Base-by-base conservation (phyloP, 2,797 vertebrate species). In the Cyprinella venusta region DNA sequence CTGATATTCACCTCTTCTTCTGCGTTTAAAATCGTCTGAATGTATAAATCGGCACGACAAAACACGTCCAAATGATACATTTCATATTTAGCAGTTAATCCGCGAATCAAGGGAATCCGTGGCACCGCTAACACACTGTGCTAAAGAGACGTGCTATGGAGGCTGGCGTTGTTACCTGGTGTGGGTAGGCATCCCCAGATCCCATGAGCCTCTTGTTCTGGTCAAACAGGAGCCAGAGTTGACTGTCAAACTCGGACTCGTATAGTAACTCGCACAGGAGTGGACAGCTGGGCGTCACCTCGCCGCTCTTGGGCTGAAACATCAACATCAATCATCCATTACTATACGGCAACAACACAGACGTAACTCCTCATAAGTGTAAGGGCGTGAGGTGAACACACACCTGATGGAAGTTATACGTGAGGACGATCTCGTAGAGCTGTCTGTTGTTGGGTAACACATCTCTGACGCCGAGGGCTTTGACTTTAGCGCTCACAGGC, bases 231-330 rank as follows among this genome's bases (percentile, higher is more conserved):
- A 99, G 97, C 98, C 98, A 99, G 1, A 99, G 94, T 50, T 99
- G 98, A 92, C 97, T 98, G 93, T 99, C 98, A 90, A 96, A 99
- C 93, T 99, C 98, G 1, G 98, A 99, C 91, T 99, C 98, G 0
- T 99, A 99, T 6, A 99, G 87, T 70, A 99, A 90, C 90, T 99
- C 98, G 92, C 97, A 99, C 76, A 99, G 95, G 85, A 97, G 92
- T 0, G 98, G 98, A 86, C 98, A 99, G 91, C 98, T 99, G 77
- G 98, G 97, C 30, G 97, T 99, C 72, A 99, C 96, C 90, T 99
- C 98, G 30, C 98, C 98, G 87, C 95, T 97, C 91, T 99, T 99
- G 8, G 97, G 97, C 98, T 99, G 88, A 80, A 61, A 86, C 68
- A 90, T 84, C 69, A 89, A 69, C 88, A 40, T 64, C 21, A 85